A percentile compares a stretch with the other conserved stretches of the same genome.
phyloP scores from a whole-genome alignment of 2,113 vertebrate species.

The Dicentrarchus labrax region DNA sequence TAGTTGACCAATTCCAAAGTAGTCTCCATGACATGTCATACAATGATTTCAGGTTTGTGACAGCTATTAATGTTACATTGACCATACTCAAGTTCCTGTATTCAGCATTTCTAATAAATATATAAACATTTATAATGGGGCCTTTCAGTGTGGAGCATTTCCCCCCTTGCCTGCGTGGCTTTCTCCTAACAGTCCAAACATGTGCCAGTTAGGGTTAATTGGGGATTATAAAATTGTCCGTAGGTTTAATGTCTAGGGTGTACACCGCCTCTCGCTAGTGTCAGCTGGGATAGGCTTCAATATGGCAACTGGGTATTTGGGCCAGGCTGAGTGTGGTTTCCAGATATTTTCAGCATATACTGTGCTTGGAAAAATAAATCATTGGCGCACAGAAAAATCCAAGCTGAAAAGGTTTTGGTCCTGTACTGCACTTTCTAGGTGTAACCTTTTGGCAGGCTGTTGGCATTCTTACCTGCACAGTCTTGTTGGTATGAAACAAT shows the following conservation, averaged over 20 bases:
- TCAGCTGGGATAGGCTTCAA: too few species aligned
- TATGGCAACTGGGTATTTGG: neutral
- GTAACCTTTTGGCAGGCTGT: neutral
- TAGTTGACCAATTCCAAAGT: too few species aligned
- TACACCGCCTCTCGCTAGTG: too few species aligned
- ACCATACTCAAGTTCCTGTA: neutral
- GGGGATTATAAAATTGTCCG: too few species aligned
- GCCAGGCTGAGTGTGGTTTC: neutral
- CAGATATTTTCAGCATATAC: neutral
- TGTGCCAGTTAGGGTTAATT: too few species aligned
- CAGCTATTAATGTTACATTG: neutral
- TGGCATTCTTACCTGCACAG: neutral
- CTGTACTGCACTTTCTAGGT: neutral
- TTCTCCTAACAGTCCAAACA: neutral
- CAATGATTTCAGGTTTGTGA: neutral
- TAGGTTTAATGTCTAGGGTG: too few species aligned
- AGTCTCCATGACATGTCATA: neutral
- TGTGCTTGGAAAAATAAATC: neutral
- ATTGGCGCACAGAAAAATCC: neutral
- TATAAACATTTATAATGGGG: too few species aligned
- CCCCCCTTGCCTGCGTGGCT: too few species aligned
- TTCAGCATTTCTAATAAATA: neutral
- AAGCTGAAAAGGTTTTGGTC: neutral
- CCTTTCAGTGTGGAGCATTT: too few species aligned
- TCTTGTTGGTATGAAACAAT: neutral